A percentile compares a stretch with the other conserved stretches of the same genome.
These are phyloP conservation scores for Melanotaenia duboulayi DNA, from an alignment of 2,113 vertebrate genomes.

Conservation along the genomic window DNA sequence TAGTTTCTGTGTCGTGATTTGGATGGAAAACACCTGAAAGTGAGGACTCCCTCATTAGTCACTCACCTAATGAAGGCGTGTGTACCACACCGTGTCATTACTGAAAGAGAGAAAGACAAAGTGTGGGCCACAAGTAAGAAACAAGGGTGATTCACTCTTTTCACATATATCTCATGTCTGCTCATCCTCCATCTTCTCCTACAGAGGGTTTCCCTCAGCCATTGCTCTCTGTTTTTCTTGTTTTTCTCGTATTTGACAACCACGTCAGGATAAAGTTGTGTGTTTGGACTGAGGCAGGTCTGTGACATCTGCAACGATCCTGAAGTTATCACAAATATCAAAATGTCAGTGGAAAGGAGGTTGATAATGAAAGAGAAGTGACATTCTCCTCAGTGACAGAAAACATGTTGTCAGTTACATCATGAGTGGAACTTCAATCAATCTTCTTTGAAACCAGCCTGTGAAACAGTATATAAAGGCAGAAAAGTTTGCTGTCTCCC, in stretches of 20 bases:
- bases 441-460: conserved; percentile 57
- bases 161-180: conserved; percentile 31
- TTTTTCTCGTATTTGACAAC: conserved; percentile 5
- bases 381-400: conserved; percentile 64
- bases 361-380: conserved; percentile 55
- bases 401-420: conserved; percentile 27
- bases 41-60: conserved; percentile 79
- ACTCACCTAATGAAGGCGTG: conserved; percentile 48
- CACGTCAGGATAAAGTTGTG: background rate
- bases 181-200: conserved; percentile 58
- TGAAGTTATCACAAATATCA: conserved; percentile 40
- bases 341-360: conserved; percentile 80
- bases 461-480: conserved; percentile 49
- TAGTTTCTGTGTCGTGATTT: conserved; percentile 36
- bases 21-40: conserved; percentile 75
- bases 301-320: background rate
- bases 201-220: conserved; percentile 66
- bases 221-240: background rate
- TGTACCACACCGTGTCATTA: conserved; percentile 56
- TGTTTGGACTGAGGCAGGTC: background rate
- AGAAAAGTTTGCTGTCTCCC: conserved; percentile 48
- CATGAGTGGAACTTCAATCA: conserved; percentile 57
- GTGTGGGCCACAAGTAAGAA: conserved; percentile 60
- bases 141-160: conserved; percentile 66
- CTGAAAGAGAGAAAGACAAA: conserved; percentile 65